Conservation (phyloP, 2,888 invertebrate genomes). For the Bombylius discolor region DNA sequence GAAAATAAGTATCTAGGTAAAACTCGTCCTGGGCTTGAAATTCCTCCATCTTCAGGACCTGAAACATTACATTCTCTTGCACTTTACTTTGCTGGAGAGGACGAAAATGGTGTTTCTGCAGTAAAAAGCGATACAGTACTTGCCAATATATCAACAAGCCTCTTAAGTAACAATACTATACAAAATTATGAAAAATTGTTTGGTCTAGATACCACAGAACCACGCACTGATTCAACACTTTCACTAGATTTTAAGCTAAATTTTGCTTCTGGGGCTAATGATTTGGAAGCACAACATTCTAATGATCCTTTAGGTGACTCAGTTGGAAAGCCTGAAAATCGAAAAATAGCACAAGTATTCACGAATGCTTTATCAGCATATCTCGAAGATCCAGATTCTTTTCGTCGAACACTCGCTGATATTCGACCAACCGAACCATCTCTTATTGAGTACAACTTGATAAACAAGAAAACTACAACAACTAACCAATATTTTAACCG, state of each 20-base stretch:
- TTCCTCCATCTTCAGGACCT: conserved; percentile 62
- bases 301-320: conserved; percentile 46
- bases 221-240: conserved; percentile 24
- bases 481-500: conserved; percentile 20
- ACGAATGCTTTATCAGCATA: conserved; percentile 72
- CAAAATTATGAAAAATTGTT: conserved; percentile 29
- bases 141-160: conserved; percentile 18
- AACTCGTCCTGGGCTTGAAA: conserved; percentile 49
- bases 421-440: conserved; percentile 69
- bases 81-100: conserved; percentile 54
- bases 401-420: conserved; percentile 60
- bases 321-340: conserved; percentile 45
- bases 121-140: conserved; percentile 21
- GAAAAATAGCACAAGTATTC: conserved; percentile 72
- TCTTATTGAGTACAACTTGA: conserved; percentile 34
- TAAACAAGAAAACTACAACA: conserved; percentile 20
- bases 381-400: conserved; percentile 68
- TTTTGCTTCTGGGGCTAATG: conserved; percentile 24
- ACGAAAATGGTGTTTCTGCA: conserved; percentile 34
- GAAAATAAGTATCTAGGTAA: conserved; percentile 37
- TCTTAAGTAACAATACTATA: conserved; percentile 45
- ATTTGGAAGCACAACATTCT: conserved; percentile 49
- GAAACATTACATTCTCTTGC: conserved; percentile 66
- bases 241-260: conserved; percentile 35
- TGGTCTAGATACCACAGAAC: conserved; percentile 19